Evolutionary conservation across 2,888 invertebrate species (phyloP).

Genomic region (Nomada goodeniana): DNA sequence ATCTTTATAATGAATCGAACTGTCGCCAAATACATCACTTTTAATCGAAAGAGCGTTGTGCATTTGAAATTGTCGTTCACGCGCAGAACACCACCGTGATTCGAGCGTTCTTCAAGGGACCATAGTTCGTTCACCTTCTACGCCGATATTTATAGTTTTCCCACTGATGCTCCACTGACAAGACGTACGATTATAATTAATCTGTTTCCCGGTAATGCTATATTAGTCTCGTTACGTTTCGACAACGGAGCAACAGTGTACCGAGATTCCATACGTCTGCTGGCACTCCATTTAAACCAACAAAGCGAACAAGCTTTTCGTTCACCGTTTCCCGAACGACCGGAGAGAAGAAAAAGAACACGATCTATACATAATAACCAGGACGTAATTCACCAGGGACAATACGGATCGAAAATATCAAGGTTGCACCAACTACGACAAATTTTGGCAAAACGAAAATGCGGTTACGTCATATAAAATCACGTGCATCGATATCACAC

Average conservation of each 20-base stretch:
- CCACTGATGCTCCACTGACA: constrained; percentile 50
- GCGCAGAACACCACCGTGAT: constrained; percentile 14
- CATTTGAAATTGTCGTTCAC: constrained; percentile 2
- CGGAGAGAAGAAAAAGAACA: neutral
- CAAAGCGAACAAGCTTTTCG: neutral
- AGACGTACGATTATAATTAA: constrained; percentile 50
- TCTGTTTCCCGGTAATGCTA: constrained; percentile 39
- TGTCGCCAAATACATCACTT: neutral
- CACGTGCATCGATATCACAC: constrained; percentile 64
- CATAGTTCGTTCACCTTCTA: constrained; percentile 50
- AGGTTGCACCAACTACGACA: neutral
- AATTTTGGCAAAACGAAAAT: constrained; percentile 50
- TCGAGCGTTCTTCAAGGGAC: constrained; percentile 40
- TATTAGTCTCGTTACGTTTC: constrained; percentile 6
- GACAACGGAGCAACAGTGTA: neutral
- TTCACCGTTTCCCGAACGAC: neutral
- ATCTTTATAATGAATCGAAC: neutral
- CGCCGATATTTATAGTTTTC: constrained; percentile 54
- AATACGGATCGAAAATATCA: constrained; percentile 15
- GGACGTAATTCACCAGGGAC: neutral
- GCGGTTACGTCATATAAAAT: constrained; percentile 56
- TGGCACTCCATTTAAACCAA: neutral
- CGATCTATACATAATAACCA: too few relatives aligned
- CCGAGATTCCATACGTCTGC: too few relatives aligned
- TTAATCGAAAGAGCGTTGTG: neutral